Evolutionary conservation across 2,888 invertebrate genomes (phyloP), one percentile per base, ranked within the genome.

Genomic region (Smittia sp.): DNA sequence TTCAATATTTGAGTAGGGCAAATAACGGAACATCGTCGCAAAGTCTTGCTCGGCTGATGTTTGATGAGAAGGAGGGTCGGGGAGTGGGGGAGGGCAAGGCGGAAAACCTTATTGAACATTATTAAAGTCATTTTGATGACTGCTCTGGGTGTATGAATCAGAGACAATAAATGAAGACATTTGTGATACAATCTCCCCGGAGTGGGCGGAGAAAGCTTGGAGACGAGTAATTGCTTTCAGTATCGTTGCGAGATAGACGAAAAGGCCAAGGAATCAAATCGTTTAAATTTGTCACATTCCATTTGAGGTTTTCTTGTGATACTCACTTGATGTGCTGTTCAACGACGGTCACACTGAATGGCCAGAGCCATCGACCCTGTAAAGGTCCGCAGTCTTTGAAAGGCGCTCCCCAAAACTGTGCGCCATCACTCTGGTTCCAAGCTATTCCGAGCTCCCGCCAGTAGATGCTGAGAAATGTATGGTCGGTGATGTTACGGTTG

Each of bases 371-470:
- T 76, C 83, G 80, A 24, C 81, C 80, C 54, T 79, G 79, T 74
- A 83, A 77, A 74, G 82, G 78, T 77, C 80, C 81, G 77, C 83
- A 83, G 77, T 83, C 83, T 74, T 79, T 78, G 75, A 83, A 83
- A 20, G 83, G 83, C n/a, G 81, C 80, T 0, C 82, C 82, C 83
- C 83, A 83, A 73, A 81, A 80, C 76, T 81, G 80, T 1, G 81
- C 76, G 18, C 81, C 81, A 22, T 82, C 82, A 2, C 78, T 79
- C 77, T 80, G 80, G 76, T 83, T 83, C 83, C 83, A 83, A 54
- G 83, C 83, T 75, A 78, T 78, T 74, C 81, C 81, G 75, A 83
- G 76, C 75, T 83, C 82, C 32, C 82, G 79, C 83, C 83, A 83
- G 75, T 83, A 83, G 75, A 79, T 81, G 63, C 80, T 80, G 75